Evolutionary conservation across 2,113 vertebrate genomes (phyloP), one percentile per base, ranked within the genome.

Genomic region (Aptenodytes forsteri): DNA sequence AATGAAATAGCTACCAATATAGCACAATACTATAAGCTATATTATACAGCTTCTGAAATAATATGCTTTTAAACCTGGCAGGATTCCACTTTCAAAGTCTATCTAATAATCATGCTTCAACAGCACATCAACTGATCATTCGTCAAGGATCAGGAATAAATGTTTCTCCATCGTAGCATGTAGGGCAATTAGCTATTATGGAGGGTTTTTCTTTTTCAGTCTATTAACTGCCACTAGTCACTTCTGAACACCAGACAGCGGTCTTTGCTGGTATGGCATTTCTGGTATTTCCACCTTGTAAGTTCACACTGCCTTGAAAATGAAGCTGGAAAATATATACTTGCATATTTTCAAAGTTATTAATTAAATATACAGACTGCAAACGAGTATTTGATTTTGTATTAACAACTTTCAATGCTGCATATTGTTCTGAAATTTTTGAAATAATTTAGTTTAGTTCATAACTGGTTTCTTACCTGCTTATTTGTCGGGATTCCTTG

Each of bases 381-480:
- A 13, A 76, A 62, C 2, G 12, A 69, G 20, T 70, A 65, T 42
- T 85, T 77, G 29, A 69, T 85, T 94, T 87, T 56, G 22, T 38
- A 81, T 72, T 62, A 71, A 38, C 26, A 83, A 38, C 14, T 85
- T 89, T 13, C 54, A 83, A 10, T 10, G 18, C 22, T 55, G 29
- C 16, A 1, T 13, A 17, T 65, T 69, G 66, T 89, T 66, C 78
- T 55, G 27, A 30, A 61, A 30, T n/a, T 34, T 86, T 40, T 21
- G 15, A 50, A 89, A 36, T 42, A 21, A 23, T 72, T 87, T 64
- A 47, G 7, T 47, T 58, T 36, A 47, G 7, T 64, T 83, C 26
- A 21, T 23, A 44, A 70, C 19, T 79, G 19, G 30, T 0, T 17
- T 73, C 78, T 97, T 94, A 98, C 98, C 98, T 98, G 98, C 97